Evolutionary conservation across 1,140 invertebrate genomes (phyloP).

Genomic region (Platorchestia sp.): DNA sequence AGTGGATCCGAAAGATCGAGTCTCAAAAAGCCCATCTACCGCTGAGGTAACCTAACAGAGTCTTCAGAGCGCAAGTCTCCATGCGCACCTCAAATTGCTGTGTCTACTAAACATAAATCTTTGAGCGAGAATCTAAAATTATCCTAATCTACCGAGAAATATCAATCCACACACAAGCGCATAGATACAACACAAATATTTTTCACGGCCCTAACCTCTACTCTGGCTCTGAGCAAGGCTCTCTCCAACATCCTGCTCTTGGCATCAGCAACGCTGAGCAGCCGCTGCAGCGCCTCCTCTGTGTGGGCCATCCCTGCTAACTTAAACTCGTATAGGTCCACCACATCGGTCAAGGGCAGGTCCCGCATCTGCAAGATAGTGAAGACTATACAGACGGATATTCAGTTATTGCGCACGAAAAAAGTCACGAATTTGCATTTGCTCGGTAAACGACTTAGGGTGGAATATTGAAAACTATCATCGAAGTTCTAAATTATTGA

Average conservation of each 20-base stretch:
- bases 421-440: too few species aligned
- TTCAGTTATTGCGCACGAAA: too few species aligned
- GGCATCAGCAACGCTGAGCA: conserved; percentile 73
- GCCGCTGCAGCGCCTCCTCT: conserved; percentile 73
- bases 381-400: not conserved
- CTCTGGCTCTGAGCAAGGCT: not conserved
- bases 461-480: too few species aligned
- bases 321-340: conserved; percentile 82
- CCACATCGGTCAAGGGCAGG: conserved; percentile 77
- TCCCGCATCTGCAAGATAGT: conserved; percentile 70
- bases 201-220: not conserved
- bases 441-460: too few species aligned
- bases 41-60: too few species aligned
- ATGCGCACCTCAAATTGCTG: too few species aligned
- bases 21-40: too few species aligned
- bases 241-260: conserved; percentile 55
- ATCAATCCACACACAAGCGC: not conserved
- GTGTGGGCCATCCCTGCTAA: conserved; percentile 73
- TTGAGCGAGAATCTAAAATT: too few species aligned
- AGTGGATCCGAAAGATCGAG: too few species aligned
- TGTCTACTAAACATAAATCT: too few species aligned
- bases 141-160: not conserved
- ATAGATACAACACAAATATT: not conserved
- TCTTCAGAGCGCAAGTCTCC: too few species aligned
- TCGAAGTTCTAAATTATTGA: too few species aligned